Percentiles rank a stretch among this genome's conserved stretches.
Evolutionary conservation across 2,888 invertebrate genomes (phyloP).

Genomic region (Opisthograptis luteolata): DNA sequence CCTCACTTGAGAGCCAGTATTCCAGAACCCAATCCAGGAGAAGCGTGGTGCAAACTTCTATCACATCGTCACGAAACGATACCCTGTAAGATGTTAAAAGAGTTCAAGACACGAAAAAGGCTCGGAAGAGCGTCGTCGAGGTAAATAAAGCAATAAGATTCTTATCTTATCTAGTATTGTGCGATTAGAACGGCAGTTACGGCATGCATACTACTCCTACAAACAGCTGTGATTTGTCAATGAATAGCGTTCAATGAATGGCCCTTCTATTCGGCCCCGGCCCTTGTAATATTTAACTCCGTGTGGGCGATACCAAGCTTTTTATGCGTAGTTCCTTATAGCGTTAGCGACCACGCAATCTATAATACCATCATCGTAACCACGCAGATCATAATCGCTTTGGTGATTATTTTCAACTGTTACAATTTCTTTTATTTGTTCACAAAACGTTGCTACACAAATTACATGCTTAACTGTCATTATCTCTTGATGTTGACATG

Average conservation of each 20-base stretch:
- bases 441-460: slow-evolving; percentile 38
- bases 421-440: slow-evolving; percentile 27
- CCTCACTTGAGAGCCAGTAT: no score
- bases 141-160: slow-evolving; percentile 37
- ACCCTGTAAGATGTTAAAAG: background rate
- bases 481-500: slow-evolving; percentile 49
- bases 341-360: slow-evolving; percentile 31
- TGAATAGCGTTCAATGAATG: slow-evolving; percentile 57
- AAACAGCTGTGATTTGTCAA: slow-evolving; percentile 55
- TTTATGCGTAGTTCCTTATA: slow-evolving; percentile 24
- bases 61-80: no score
- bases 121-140: slow-evolving; percentile 21
- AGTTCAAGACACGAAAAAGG: slow-evolving; percentile 21
- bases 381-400: slow-evolving; percentile 26
- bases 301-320: slow-evolving; percentile 43
- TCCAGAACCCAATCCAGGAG: no score
- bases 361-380: slow-evolving; percentile 30
- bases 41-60: no score
- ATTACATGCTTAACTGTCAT: slow-evolving; percentile 47
- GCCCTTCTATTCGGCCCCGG: slow-evolving; percentile 46
- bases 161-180: slow-evolving; percentile 41
- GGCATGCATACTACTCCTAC: slow-evolving; percentile 38
- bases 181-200: slow-evolving; percentile 33
- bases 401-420: slow-evolving; percentile 31
- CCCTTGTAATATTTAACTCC: slow-evolving; percentile 43